Evolutionary conservation across 2,888 invertebrate genomes (phyloP).

Genomic region (Candidula unifasciata): DNA sequence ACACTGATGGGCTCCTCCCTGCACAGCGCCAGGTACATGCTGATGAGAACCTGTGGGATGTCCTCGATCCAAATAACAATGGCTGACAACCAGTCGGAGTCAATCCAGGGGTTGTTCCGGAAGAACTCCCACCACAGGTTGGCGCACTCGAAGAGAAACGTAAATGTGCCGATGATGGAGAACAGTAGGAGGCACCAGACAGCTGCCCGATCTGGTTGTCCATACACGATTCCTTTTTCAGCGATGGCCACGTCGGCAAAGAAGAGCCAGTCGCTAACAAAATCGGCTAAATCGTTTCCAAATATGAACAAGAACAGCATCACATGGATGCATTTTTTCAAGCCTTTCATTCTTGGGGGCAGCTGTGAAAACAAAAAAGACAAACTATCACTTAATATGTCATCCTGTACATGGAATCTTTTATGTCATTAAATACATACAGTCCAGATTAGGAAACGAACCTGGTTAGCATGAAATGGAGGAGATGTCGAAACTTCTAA

Average conservation of each 20-base stretch:
- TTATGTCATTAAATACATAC: too few species aligned
- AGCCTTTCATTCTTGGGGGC: neutral
- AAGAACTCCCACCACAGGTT: constrained; percentile 56
- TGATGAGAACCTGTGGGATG: constrained; percentile 60
- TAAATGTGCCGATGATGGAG: constrained; percentile 59
- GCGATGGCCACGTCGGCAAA: constrained; percentile 58
- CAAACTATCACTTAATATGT: neutral
- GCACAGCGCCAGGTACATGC: constrained; percentile 62
- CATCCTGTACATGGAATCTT: too few species aligned
- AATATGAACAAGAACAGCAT: constrained; percentile 58
- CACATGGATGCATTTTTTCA: constrained; percentile 6
- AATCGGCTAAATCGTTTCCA: constrained; percentile 59
- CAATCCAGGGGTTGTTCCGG: constrained; percentile 54
- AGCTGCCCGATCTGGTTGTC: constrained; percentile 55
- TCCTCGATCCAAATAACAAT: constrained; percentile 64
- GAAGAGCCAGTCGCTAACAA: constrained; percentile 66
- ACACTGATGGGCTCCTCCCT: constrained; percentile 67
- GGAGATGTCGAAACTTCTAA: too few species aligned
- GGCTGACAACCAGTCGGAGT: constrained; percentile 60
- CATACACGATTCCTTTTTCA: constrained; percentile 65
- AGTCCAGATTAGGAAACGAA: too few species aligned
- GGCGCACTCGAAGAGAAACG: constrained; percentile 48
- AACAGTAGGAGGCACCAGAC: constrained; percentile 58
- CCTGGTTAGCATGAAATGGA: too few species aligned
- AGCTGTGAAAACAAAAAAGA: constrained; percentile 7